Base-by-base conservation (phyloP, 1,140 invertebrate species). In the Mactra quadrangularis region DNA sequence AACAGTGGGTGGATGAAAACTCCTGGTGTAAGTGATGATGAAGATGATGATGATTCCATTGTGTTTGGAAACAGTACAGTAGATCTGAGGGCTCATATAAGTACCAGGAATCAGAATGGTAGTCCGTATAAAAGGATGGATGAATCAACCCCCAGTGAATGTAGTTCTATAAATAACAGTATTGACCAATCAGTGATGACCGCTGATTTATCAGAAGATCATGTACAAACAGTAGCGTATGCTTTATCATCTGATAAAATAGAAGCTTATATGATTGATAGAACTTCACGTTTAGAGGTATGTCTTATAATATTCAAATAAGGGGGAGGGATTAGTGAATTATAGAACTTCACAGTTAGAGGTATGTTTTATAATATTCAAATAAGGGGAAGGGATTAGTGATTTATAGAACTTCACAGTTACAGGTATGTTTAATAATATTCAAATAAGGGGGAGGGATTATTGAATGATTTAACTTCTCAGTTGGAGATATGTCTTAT, bases 1-100 rank as follows among this genome's bases (percentile, higher is more conserved):
- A 66, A 66, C 27, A 75, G 79, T 27, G 31, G 27, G 3, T 22
- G 33, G 31, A 31, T 22, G 27, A 22, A 38, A 15, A 72, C 33
- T n/a, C 11, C 64, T 41, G 3, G 19, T 31, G 25, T 17, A 0
- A 13, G 15, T 0, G 31, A 33, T 50, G 66, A 71, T 57, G 55
- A 70, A 29, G 72, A 76, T 45, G 77, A 81, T 59, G 66, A 81
- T 81, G 60, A 59, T 47, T 70, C 64, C 1, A 81, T 81, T 25
- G 50, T 81, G 45, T 81, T 45, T 70, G 66, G 77, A 6, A 81
- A 71, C 27, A 81, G 66, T 45, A 68, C 53, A 3, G 64, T 57
- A 17, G 76, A 78, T 57, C 27, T 78, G 35, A 72, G 55, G 50
- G 47, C 45, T 29, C 27, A 38, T 2, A 41, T 50, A 11, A 47